Base-by-base conservation (phyloP, 1,140 invertebrate species). In the Panagrolaimus sp. region DNA sequence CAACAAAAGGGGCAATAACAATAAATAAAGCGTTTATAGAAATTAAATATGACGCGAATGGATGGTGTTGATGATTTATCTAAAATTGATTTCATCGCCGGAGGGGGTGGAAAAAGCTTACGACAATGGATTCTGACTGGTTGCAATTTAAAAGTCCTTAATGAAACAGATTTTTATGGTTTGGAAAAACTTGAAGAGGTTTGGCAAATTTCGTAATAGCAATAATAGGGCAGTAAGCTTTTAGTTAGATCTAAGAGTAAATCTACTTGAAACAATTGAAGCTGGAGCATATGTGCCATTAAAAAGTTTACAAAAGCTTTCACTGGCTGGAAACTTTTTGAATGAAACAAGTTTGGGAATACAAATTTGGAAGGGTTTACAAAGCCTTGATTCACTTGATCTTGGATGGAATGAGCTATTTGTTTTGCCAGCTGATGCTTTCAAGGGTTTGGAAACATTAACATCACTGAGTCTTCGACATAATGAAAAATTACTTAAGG, bases 271-370 rank as follows among this genome's bases (percentile, higher is more conserved):
- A 71, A 31, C 27, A 38, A 43, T 77, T 9, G 70, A 62, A 25
- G 38, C 45, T 61, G 61, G 61, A 61, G 45, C 23, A n/a, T 74
- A 76, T 48, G 38, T 13, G n/a, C 11, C 27, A 5, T 62, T 69
- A 14, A 27, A 16, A 46, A 69, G 66, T 38, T 38, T 72, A n/a
- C 48, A 62, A 14, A 57, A 43, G 1, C 47, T 74, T 23, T 67
- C 64, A 27, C 23, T 74, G 9, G 66, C 74, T 5, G 70, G 76
- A 43, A 78, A 77, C 57, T 75, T 76, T 62, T 45, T 78, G 14
- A 48, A 46, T 31, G 61, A 57, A 43, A 27, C 38, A 64, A 16
- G 20, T 20, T 16, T 57, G 20, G 47, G 44, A 9, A 9, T 64
- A 13, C 13, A 63, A 23, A 38, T 66, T n/a, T 69, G 42, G 42